phyloP scores from a whole-genome alignment of 1,140 invertebrate species.

The Sarcophaga peregrina region DNA sequence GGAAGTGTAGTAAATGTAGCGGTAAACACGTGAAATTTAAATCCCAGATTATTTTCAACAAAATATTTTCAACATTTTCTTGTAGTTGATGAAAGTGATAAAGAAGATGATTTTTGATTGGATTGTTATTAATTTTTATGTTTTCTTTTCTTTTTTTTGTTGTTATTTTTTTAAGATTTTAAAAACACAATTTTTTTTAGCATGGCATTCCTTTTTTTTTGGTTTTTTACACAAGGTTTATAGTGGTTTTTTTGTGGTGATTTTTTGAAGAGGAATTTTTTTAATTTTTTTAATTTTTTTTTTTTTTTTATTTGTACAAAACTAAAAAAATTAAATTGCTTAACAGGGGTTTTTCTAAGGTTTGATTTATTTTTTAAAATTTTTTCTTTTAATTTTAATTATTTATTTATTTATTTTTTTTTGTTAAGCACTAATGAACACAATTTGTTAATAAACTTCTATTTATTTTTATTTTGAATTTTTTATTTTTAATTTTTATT shows the following conservation, averaged over 20 bases:
- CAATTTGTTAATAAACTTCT: constrained; percentile 17
- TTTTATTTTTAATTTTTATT: neutral
- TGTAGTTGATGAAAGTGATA: neutral
- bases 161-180: no score
- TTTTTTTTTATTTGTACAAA: no score
- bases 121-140: no score
- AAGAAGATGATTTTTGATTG: no score
- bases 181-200: no score
- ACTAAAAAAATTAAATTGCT: neutral
- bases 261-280: no score
- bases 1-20: neutral
- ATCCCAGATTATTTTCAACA: constrained; percentile 4
- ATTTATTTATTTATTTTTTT: neutral
- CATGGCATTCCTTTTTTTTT: no score
- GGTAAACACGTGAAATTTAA: neutral
- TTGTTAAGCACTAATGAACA: constrained; percentile 43
- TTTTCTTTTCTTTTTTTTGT: no score
- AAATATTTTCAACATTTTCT: neutral
- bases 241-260: no score
- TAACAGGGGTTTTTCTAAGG: neutral
- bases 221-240: neutral
- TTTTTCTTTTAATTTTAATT: neutral
- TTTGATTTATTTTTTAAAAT: neutral
- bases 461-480: neutral
- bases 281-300: no score